phyloP scores from a whole-genome alignment of 2,797 vertebrate species.

The Etheostoma nigrum region DNA sequence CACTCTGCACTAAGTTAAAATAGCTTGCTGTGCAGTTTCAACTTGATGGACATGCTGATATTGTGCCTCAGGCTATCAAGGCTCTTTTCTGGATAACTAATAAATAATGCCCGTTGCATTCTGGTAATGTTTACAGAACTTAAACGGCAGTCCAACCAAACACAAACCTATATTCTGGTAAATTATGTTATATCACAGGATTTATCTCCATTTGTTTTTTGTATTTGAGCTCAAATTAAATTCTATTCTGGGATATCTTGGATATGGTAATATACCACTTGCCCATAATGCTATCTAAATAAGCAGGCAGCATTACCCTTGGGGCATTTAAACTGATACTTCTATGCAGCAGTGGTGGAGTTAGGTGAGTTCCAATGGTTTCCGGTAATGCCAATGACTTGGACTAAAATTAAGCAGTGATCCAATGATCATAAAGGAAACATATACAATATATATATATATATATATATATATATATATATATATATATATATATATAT shows the following conservation, averaged over 20 bases:
- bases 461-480: no score
- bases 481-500: no score
- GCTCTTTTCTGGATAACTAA: conserved; percentile 48
- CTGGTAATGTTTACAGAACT: conserved; percentile 20
- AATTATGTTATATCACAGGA: conserved; percentile 2
- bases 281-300: background rate
- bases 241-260: conserved; percentile 20
- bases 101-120: conserved; percentile 30
- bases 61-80: conserved; percentile 26
- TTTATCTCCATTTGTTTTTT: conserved; percentile 44
- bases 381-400: background rate
- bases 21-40: conserved; percentile 40
- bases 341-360: background rate
- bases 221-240: conserved; percentile 14
- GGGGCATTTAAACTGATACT: conserved; percentile 6
- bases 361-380: background rate
- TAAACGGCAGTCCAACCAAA: conserved; percentile 31
- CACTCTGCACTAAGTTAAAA: conserved; percentile 41
- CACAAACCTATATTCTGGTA: conserved; percentile 31
- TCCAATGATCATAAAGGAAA: background rate
- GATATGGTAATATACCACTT: conserved; percentile 10
- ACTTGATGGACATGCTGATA: conserved; percentile 26
- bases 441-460: no score
- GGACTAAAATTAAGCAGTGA: background rate
- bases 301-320: conserved; percentile 9